phyloP scores from a whole-genome alignment of 1,140 invertebrate genomes.

The Ceratitis capitata region DNA sequence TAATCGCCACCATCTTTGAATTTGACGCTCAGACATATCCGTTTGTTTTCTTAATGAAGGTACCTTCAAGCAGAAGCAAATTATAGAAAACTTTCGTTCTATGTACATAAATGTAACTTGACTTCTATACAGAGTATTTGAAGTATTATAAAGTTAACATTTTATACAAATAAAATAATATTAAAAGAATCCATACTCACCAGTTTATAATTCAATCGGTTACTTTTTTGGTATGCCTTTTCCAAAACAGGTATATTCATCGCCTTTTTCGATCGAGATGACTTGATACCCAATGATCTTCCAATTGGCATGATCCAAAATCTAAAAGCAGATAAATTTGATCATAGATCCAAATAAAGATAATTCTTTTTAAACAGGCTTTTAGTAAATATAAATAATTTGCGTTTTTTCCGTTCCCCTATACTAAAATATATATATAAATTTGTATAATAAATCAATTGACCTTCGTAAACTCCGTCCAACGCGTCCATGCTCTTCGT shows the following conservation, averaged over 20 bases:
- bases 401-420: too few relatives aligned
- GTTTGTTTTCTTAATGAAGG: conserved; percentile 83
- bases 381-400: too few relatives aligned
- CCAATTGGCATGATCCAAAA: conserved; percentile 82
- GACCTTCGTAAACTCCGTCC: too few relatives aligned
- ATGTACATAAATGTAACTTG: neutral
- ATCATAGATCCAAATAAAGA: neutral
- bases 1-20: conserved; percentile 89
- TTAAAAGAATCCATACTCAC: conserved; percentile 65
- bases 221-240: conserved; percentile 73
- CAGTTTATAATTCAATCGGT: conserved; percentile 79
- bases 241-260: conserved; percentile 76
- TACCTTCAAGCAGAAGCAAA: conserved; percentile 68
- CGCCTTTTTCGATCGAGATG: conserved; percentile 78
- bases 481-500: too few relatives aligned
- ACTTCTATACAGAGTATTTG: too few relatives aligned
- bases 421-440: too few relatives aligned
- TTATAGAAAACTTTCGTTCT: neutral
- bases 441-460: too few relatives aligned
- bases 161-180: neutral
- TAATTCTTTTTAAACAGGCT: neutral
- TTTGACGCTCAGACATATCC: conserved; percentile 86
- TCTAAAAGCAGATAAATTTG: conserved; percentile 65
- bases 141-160: too few relatives aligned
- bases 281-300: conserved; percentile 80